These are phyloP conservation scores for Anarhynchus alexandrinus DNA, from an alignment of 2,113 vertebrate genomes.

Conservation along the genomic window DNA sequence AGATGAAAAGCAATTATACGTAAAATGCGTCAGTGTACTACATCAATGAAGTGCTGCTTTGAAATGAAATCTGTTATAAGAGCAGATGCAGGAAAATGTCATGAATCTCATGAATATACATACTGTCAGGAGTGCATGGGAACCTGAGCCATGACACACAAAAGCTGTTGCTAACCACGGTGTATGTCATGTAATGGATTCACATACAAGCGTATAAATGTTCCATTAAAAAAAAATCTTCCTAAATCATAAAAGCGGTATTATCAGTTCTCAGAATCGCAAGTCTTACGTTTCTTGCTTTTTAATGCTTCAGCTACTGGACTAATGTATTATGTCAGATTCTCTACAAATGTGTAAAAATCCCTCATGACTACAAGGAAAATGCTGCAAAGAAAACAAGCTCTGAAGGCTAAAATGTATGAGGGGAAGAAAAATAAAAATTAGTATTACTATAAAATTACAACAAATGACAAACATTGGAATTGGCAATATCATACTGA, in stretches of 20 bases:
- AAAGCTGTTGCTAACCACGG: constrained; percentile 35
- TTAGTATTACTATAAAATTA: neutral
- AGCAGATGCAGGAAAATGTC: constrained; percentile 63
- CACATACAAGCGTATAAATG: neutral
- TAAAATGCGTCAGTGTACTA: constrained; percentile 2
- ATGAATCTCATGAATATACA: constrained; percentile 56
- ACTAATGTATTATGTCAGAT: neutral
- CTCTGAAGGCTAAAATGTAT: neutral
- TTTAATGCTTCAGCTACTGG: neutral
- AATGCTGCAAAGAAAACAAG: neutral
- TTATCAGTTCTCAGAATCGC: neutral
- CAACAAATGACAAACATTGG: neutral
- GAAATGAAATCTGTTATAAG: constrained; percentile 20
- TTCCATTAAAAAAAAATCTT: neutral
- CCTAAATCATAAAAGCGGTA: neutral
- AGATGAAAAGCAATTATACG: constrained; percentile 20
- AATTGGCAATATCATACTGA: neutral
- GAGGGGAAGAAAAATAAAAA: neutral
- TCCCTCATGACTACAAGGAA: neutral
- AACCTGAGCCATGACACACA: constrained; percentile 43
- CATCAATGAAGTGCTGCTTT: constrained; percentile 46
- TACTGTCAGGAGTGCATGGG: constrained; percentile 35
- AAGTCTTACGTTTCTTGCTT: neutral
- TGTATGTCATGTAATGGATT: neutral
- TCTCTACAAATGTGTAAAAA: neutral